Base-by-base conservation (phyloP, 2,797 vertebrate species). In the Cottoperca gobio region DNA sequence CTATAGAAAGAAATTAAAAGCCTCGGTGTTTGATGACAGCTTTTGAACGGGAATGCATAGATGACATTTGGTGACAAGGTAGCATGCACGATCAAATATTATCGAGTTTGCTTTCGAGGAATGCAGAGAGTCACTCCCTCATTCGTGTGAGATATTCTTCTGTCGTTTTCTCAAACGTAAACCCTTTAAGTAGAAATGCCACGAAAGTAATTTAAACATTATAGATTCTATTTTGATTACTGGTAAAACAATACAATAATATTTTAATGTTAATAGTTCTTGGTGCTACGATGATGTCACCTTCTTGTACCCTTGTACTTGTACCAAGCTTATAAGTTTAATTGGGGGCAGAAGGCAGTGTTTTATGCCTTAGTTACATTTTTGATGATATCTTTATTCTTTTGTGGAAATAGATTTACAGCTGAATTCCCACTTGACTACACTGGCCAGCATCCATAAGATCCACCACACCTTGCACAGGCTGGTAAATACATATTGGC, bases 391-490 rank as follows among this genome's bases (percentile, higher is more conserved):
- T 69, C 5, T 57, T 50, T 42, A 28, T 65, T 49, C 74, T 61
- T 73, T 70, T 84, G 40, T 78, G 63, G 5, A 67, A 73, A 13
- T 92, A 99, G 98, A 98, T 96, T 99, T 99, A 96, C 97, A 98
- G 92, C 96, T 99, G 96, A 99, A 97, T 95, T 98, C 98, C 93
- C 97, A 99, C 93, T 97, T 98, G 92, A 98, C 97, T 93, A 99
- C 98, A 89, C 95, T 99, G 97, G 98, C 97, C 94, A 99, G 97
- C 95, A 98, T 99, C 95, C 98, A 99, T 94, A 99, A 97, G 96
- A 99, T 99, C 95, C 99, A 99, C 93, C 98, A 99, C 95, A 99
- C 98, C 87, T 96, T 99, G 93, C 99, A 99, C 95, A 97, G 96
- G 92, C 97, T 99, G 97, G 98, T 99, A 97, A 98, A 88, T 91